These are phyloP conservation scores for Pangasius djambal DNA, from an alignment of 2,797 vertebrate genomes.

Conservation along the genomic window DNA sequence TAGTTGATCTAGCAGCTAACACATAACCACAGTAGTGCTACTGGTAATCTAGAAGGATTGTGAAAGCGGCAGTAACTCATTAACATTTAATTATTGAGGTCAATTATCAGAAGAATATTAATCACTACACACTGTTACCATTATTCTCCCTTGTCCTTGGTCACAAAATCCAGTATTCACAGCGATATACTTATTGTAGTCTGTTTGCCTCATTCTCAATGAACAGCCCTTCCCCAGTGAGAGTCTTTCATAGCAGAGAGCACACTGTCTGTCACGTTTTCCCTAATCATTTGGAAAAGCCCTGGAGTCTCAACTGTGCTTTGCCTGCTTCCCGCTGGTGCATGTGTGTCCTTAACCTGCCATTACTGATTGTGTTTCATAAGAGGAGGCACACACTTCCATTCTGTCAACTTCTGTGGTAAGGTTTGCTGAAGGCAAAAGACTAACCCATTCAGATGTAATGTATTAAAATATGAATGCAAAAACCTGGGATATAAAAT, in stretches of 20 bases:
- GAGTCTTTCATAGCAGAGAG: slow-evolving; percentile 35
- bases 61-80: background rate
- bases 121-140: background rate
- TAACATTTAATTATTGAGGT: background rate
- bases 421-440: slow-evolving; percentile 55
- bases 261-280: slow-evolving; percentile 57
- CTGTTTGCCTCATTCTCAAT: slow-evolving; percentile 35
- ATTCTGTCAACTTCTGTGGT: slow-evolving; percentile 43
- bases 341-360: slow-evolving; percentile 63
- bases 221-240: slow-evolving; percentile 23
- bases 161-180: background rate
- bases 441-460: slow-evolving; percentile 58
- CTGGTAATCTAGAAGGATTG: background rate
- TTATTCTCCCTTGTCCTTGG: background rate
- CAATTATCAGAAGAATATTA: background rate
- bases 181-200: slow-evolving; percentile 34
- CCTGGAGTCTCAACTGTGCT: slow-evolving; percentile 47
- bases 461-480: slow-evolving; percentile 58
- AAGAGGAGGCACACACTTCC: slow-evolving; percentile 50
- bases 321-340: slow-evolving; percentile 41
- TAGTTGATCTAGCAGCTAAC: background rate
- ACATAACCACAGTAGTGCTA: background rate
- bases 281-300: slow-evolving; percentile 53
- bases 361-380: slow-evolving; percentile 57
- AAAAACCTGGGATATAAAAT: background rate